These are phyloP conservation scores for Cordylochernes scorpioides DNA, from an alignment of 2,888 invertebrate genomes.

Conservation along the genomic window DNA sequence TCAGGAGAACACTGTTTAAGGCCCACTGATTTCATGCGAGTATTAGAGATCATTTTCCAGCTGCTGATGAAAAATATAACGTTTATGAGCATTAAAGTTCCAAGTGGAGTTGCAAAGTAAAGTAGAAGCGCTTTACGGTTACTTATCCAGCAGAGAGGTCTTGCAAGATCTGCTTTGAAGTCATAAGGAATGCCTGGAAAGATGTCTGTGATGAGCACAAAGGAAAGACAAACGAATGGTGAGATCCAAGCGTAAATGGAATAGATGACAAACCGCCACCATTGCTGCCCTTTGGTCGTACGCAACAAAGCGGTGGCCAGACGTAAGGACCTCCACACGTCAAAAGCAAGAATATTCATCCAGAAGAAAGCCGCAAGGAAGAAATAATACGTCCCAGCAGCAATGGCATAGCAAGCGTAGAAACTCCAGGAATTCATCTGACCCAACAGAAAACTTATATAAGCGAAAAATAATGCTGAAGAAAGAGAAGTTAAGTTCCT, in stretches of 20 bases:
- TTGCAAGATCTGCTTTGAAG: conserved; percentile 25
- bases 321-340: conserved; percentile 24
- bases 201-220: conserved; percentile 22
- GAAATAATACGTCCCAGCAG: conserved; percentile 7
- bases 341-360: conserved; percentile 10
- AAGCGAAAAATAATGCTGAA: conserved; percentile 25
- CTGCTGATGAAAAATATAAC: conserved; percentile 23
- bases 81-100: conserved; percentile 23
- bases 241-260: conserved; percentile 25
- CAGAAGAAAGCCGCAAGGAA: conserved; percentile 10
- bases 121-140: conserved; percentile 25
- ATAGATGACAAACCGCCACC: conserved; percentile 23
- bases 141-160: conserved; percentile 27
- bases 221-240: no score
- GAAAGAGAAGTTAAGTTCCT: conserved; percentile 29
- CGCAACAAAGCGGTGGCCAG: conserved; percentile 25
- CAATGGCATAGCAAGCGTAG: conserved; percentile 3
- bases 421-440: conserved; percentile 16
- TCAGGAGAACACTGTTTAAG: no score
- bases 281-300: conserved; percentile 22
- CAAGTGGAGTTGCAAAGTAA: conserved; percentile 27
- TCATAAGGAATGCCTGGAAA: conserved; percentile 10
- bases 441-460: conserved; percentile 24
- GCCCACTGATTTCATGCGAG: conserved; percentile 14
- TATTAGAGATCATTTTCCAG: conserved; percentile 23